Conservation (phyloP, 2,113 vertebrate species). For the Grammomys dolichurus region DNA sequence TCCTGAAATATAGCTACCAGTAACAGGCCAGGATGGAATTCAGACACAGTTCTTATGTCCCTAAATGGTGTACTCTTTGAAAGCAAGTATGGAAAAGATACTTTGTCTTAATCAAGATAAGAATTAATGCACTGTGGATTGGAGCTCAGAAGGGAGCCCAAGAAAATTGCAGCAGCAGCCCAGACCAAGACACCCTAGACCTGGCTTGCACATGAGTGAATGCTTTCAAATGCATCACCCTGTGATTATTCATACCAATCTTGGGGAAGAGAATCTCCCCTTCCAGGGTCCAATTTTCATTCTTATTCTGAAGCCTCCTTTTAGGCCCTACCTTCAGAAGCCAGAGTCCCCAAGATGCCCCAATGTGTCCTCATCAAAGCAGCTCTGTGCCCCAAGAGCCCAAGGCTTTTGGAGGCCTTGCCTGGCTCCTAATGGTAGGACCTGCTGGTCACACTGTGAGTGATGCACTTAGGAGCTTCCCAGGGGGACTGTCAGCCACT, state of each 20-base stretch:
- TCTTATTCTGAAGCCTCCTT: not conserved
- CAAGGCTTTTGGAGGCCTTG: not conserved
- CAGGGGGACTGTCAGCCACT: not conserved
- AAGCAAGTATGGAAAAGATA: not conserved
- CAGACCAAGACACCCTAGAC: not conserved
- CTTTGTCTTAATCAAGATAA: slow-evolving; percentile 41
- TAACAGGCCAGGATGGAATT: not conserved
- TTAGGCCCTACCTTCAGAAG: not conserved
- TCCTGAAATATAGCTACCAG: not conserved
- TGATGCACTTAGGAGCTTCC: not conserved
- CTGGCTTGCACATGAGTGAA: not conserved
- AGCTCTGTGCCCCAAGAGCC: not conserved
- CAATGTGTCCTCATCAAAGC: not conserved
- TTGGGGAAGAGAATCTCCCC: not conserved
- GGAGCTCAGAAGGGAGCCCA: slow-evolving; percentile 17
- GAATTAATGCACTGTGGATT: not conserved
- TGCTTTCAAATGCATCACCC: not conserved
- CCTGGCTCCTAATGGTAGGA: not conserved
- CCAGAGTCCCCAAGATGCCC: not conserved
- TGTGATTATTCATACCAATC: not conserved
- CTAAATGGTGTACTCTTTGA: not conserved
- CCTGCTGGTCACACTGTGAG: not conserved
- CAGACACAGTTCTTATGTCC: not conserved
- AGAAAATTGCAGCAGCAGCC: not conserved
- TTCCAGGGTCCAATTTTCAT: not conserved